These are phyloP conservation scores for Folsomia candida DNA, from an alignment of 2,888 invertebrate genomes.

Conservation along the genomic window DNA sequence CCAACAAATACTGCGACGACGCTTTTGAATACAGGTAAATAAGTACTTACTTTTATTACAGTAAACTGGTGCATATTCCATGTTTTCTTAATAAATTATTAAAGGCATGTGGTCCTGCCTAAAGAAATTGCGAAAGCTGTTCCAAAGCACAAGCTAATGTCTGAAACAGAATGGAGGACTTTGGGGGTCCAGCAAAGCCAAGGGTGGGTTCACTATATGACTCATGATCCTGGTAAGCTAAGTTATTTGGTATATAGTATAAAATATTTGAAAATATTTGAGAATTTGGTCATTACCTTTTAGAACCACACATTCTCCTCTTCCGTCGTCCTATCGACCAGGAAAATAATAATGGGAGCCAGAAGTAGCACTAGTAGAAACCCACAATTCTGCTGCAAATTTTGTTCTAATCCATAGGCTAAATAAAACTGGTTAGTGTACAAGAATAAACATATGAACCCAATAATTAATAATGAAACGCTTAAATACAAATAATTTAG, in stretches of 20 bases:
- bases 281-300: constrained; percentile 10
- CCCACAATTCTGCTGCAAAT: neutral
- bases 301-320: constrained; percentile 85
- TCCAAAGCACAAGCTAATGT: constrained; percentile 89
- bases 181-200: constrained; percentile 95
- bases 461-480: too few species aligned
- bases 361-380: neutral
- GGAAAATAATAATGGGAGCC: neutral
- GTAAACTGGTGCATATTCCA: neutral
- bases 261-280: neutral
- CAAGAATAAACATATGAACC: neutral
- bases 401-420: neutral
- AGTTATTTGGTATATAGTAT: neutral
- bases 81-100: constrained; percentile 36
- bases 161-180: constrained; percentile 88
- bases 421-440: neutral
- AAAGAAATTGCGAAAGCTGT: constrained; percentile 86
- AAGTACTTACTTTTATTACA: neutral
- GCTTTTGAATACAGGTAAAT: constrained; percentile 86
- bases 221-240: constrained; percentile 78
- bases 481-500: neutral
- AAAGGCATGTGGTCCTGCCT: constrained; percentile 90
- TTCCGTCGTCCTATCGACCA: constrained; percentile 58
- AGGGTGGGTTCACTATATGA: constrained; percentile 97
- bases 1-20: constrained; percentile 89